A percentile compares a stretch with the other conserved stretches of the same genome.
Evolutionary conservation across 2,888 invertebrate species (phyloP).

Genomic region (Bombyx huttoni): DNA sequence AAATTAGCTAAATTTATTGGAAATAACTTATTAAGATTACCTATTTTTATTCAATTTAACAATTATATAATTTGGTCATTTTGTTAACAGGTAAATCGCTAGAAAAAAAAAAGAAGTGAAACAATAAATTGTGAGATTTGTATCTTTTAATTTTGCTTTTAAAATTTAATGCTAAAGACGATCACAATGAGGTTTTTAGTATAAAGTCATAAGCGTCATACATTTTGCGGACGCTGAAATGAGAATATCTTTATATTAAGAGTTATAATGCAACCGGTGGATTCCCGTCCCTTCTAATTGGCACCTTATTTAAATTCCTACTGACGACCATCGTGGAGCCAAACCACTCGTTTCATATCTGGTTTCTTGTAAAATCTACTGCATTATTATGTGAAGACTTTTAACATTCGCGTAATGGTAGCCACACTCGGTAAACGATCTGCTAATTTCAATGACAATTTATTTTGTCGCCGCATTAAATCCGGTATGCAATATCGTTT

Average conservation of each 20-base stretch:
- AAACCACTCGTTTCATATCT: constrained; percentile 40
- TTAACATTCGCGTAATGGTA: constrained; percentile 47
- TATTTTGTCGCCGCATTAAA: constrained; percentile 39
- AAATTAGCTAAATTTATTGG: no score
- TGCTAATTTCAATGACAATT: constrained; percentile 42
- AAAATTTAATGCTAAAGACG: neutral
- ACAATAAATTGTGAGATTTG: no score
- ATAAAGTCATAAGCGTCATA: constrained; percentile 40
- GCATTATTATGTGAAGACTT: constrained; percentile 55
- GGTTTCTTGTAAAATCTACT: constrained; percentile 51
- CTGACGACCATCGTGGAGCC: constrained; percentile 48
- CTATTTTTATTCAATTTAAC: no score
- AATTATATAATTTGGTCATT: no score
- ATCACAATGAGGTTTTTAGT: constrained; percentile 27
- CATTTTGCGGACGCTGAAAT: constrained; percentile 35
- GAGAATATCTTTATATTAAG: constrained; percentile 32
- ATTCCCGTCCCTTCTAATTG: constrained; percentile 50
- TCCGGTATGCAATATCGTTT: constrained; percentile 28
- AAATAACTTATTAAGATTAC: no score
- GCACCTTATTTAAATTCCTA: constrained; percentile 60
- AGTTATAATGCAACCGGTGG: constrained; percentile 35
- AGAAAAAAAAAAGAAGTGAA: no score
- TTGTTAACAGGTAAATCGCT: no score
- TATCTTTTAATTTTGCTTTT: no score
- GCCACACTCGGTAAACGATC: constrained; percentile 44